A percentile compares a stretch with the other conserved stretches of the same genome.
Evolutionary conservation across 2,888 invertebrate genomes (phyloP).

Genomic region (Stenurella melanura): DNA sequence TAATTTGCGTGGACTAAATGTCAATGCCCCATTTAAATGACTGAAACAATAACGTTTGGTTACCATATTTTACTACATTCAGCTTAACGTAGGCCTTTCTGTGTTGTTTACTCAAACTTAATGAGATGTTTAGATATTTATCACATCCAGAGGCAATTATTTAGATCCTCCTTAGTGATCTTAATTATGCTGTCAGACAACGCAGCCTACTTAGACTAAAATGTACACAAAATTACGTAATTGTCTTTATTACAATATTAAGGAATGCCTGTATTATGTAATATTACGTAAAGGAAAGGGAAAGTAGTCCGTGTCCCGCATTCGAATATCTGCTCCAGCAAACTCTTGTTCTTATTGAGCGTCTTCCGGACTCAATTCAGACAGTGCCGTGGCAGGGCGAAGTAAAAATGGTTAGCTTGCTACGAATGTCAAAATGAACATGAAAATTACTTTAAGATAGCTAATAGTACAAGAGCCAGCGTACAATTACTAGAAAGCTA

Average conservation of each 20-base stretch:
- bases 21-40: background rate
- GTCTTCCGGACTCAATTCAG: conserved; percentile 55
- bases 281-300: conserved; percentile 69
- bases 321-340: conserved; percentile 65
- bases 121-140: conserved; percentile 13
- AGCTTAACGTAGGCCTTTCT: background rate
- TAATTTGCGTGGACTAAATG: too few species aligned
- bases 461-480: too few species aligned
- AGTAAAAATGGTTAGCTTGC: background rate
- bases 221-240: conserved; percentile 34
- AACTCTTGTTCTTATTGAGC: conserved; percentile 51
- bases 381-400: conserved; percentile 47
- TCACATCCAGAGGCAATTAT: conserved; percentile 9
- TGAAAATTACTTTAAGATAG: too few species aligned
- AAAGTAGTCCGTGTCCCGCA: conserved; percentile 71
- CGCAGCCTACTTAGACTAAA: conserved; percentile 11
- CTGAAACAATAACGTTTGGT: background rate
- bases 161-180: conserved; percentile 8
- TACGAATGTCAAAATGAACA: background rate
- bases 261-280: conserved; percentile 36
- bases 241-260: conserved; percentile 36
- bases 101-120: background rate
- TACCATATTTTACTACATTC: background rate
- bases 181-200: conserved; percentile 29
- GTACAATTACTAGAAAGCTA: too few species aligned